Percentiles rank a stretch among this genome's conserved stretches.
Conservation (phyloP, 2,797 vertebrate species). For the Sebastes oblongus region DNA sequence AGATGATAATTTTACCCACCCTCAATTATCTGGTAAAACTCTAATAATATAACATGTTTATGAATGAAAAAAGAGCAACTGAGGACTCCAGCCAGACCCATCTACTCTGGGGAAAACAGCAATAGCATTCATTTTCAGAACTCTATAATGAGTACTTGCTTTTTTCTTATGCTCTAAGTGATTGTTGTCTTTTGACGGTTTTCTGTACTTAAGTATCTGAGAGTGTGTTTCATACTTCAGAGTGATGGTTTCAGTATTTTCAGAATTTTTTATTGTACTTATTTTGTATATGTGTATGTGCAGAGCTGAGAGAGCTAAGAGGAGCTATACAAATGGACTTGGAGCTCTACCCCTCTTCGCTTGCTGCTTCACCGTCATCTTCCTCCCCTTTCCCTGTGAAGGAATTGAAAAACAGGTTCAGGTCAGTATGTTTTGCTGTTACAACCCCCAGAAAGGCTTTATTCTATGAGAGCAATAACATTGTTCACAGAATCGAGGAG, state of each 20-base stretch:
- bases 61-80: not conserved
- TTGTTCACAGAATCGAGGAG: not conserved
- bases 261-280: conserved; percentile 7
- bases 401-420: conserved; percentile 24
- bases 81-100: not conserved
- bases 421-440: conserved; percentile 38
- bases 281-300: conserved; percentile 23
- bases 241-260: not conserved
- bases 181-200: not conserved
- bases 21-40: not conserved
- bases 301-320: conserved; percentile 74
- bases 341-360: conserved; percentile 35
- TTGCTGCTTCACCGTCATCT: not conserved
- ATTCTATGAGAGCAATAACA: not conserved
- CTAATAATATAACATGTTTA: not conserved
- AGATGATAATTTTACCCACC: not conserved
- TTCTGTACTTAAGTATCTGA: not conserved
- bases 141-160: not conserved
- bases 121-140: not conserved
- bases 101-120: not conserved
- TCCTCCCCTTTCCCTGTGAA: not conserved
- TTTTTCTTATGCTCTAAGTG: not conserved
- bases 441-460: not conserved
- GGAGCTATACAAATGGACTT: conserved; percentile 66
- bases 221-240: not conserved